Conservation (phyloP, 1,140 invertebrate genomes). For the Augochlora pura region DNA sequence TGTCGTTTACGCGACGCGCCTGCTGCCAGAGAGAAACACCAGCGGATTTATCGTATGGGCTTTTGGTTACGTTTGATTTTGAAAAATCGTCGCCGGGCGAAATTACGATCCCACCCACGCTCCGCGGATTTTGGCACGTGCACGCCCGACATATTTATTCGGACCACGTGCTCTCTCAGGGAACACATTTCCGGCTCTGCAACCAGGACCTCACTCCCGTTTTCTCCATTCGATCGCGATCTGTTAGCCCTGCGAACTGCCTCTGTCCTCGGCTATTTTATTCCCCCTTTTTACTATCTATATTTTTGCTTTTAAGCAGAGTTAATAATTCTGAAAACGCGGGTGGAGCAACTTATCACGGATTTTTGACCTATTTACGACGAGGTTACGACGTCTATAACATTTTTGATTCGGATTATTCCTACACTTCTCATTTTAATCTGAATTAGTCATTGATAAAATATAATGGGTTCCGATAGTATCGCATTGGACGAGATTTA, state of each 20-base stretch:
- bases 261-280: background rate
- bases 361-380: no score
- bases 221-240: background rate
- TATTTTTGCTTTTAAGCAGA: background rate
- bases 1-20: slow-evolving; percentile 60
- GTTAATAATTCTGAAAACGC: no score
- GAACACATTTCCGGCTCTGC: background rate
- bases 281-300: background rate
- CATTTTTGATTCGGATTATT: no score
- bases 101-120: slow-evolving; percentile 63
- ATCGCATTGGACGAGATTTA: no score
- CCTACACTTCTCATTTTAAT: no score
- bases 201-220: background rate
- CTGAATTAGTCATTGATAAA: no score
- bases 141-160: slow-evolving; percentile 61
- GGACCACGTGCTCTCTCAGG: slow-evolving; percentile 53
- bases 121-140: slow-evolving; percentile 61
- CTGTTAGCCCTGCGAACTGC: background rate
- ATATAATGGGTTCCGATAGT: no score
- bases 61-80: slow-evolving; percentile 68
- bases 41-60: slow-evolving; percentile 60
- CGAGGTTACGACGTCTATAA: no score
- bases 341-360: no score
- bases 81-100: slow-evolving; percentile 65
- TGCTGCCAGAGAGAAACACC: slow-evolving; percentile 20